These are phyloP conservation scores for Colistium nudipinnis DNA, from an alignment of 2,113 vertebrate genomes.

Conservation along the genomic window DNA sequence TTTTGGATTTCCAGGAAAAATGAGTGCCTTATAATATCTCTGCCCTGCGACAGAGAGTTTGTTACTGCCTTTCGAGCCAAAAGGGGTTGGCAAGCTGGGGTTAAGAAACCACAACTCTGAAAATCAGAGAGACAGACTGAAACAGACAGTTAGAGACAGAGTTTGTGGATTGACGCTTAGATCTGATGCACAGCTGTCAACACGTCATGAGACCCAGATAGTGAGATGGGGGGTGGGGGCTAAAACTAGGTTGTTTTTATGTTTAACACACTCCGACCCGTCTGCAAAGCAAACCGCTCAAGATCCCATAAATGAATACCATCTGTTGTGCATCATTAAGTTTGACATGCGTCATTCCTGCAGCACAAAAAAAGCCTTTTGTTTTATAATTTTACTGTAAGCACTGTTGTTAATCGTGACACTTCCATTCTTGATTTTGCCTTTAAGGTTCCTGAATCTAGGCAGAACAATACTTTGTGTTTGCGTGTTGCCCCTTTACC, in stretches of 20 bases:
- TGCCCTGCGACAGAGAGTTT: constrained; percentile 3
- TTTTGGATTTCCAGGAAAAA: constrained; percentile 7
- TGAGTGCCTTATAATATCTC: background rate
- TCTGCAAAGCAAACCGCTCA: constrained; percentile 4
- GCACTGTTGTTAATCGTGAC: background rate
- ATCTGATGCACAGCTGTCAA: constrained; percentile 43
- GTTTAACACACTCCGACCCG: constrained; percentile 11
- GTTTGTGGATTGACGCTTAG: constrained; percentile 20
- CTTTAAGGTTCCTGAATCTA: background rate
- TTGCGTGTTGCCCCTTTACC: constrained; percentile 75
- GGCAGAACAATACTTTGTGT: constrained; percentile 3
- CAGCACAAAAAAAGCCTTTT: background rate
- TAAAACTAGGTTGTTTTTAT: constrained; percentile 35
- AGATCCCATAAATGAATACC: background rate
- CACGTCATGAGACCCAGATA: constrained; percentile 18
- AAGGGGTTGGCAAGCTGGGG: constrained; percentile 11
- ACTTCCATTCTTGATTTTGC: background rate
- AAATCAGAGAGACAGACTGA: constrained; percentile 14
- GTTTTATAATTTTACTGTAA: background rate
- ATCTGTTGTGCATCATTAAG: background rate
- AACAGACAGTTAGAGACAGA: constrained; percentile 13
- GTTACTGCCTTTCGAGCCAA: background rate
- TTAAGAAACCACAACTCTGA: constrained; percentile 24
- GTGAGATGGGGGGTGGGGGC: background rate
- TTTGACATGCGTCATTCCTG: background rate